Evolutionary conservation across 2,797 vertebrate genomes (phyloP).

Genomic region (Sparidentex hasta): DNA sequence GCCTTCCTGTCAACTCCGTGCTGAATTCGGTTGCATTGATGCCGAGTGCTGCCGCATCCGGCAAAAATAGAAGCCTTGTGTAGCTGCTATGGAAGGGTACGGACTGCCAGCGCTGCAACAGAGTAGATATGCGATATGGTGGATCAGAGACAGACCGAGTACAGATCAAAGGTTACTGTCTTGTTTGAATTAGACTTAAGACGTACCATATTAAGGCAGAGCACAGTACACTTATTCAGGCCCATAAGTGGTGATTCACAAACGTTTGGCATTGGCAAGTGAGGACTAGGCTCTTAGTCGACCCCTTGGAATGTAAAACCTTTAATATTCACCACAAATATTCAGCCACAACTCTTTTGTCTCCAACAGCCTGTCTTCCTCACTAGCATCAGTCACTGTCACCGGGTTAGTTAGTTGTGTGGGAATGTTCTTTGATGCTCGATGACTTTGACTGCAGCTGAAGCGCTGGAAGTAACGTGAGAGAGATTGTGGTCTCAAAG

Average conservation of each 20-base stretch:
- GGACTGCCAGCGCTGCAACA: no score
- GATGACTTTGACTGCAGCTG: slow-evolving; percentile 45
- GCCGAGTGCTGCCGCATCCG: no score
- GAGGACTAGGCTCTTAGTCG: slow-evolving; percentile 9
- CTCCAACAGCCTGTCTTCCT: slow-evolving; percentile 29
- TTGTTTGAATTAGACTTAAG: slow-evolving; percentile 1
- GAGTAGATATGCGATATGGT: no score
- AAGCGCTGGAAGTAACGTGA: slow-evolving; percentile 43
- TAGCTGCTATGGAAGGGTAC: no score
- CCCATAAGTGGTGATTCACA: slow-evolving; percentile 36
- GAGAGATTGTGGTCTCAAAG: slow-evolving; percentile 56
- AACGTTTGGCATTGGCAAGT: slow-evolving; percentile 7
- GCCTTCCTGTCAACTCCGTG: no score
- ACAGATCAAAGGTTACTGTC: background rate
- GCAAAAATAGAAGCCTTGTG: no score
- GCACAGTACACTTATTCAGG: background rate
- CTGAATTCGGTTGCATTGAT: no score
- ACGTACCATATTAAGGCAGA: background rate
- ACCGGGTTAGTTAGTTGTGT: slow-evolving; percentile 17
- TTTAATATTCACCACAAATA: slow-evolving; percentile 48
- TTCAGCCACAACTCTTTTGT: slow-evolving; percentile 17
- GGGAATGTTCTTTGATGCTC: slow-evolving; percentile 56
- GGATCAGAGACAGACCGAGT: no score
- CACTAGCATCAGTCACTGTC: slow-evolving; percentile 44
- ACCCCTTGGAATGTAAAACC: slow-evolving; percentile 35